Percentiles rank a stretch among this genome's conserved stretches.
phyloP scores from a whole-genome alignment of 1,140 invertebrate species.

The Halesus radiatus region DNA sequence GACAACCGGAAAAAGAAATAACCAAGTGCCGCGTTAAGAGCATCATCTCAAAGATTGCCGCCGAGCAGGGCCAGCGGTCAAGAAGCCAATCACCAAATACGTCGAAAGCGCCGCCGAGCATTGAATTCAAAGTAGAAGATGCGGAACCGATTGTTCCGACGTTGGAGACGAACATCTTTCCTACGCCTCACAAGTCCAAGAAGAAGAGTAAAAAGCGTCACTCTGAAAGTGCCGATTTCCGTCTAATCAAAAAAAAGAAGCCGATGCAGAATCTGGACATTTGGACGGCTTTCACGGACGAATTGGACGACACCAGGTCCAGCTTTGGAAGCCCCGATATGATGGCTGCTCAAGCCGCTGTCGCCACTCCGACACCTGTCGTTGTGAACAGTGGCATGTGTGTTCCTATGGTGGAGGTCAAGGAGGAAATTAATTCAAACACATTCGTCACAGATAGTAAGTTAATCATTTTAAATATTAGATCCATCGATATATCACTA shows the following conservation, averaged over 20 bases:
- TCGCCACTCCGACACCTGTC: neutral
- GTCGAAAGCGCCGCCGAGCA: neutral
- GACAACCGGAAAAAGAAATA: slow-evolving; percentile 1
- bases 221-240: neutral
- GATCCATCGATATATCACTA: neutral
- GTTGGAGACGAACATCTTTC: slow-evolving; percentile 19
- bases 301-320: slow-evolving; percentile 52
- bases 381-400: neutral
- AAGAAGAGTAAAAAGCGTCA: slow-evolving; percentile 39
- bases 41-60: slow-evolving; percentile 30
- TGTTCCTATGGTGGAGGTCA: neutral
- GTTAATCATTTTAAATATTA: slow-evolving; percentile 33
- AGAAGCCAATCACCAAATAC: slow-evolving; percentile 12
- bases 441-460: slow-evolving; percentile 51
- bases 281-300: slow-evolving; percentile 31
- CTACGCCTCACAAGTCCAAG: slow-evolving; percentile 27
- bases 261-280: neutral
- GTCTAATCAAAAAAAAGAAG: slow-evolving; percentile 9
- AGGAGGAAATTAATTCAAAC: slow-evolving; percentile 43
- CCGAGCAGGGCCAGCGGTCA: slow-evolving; percentile 7
- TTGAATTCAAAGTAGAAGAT: neutral
- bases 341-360: neutral
- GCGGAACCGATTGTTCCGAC: neutral
- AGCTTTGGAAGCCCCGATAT: slow-evolving; percentile 48
- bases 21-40: slow-evolving; percentile 16